Evolutionary conservation across 1,140 invertebrate species (phyloP), one percentile per base, ranked within the genome.

Genomic region (Ptiloglossa arizonensis): DNA sequence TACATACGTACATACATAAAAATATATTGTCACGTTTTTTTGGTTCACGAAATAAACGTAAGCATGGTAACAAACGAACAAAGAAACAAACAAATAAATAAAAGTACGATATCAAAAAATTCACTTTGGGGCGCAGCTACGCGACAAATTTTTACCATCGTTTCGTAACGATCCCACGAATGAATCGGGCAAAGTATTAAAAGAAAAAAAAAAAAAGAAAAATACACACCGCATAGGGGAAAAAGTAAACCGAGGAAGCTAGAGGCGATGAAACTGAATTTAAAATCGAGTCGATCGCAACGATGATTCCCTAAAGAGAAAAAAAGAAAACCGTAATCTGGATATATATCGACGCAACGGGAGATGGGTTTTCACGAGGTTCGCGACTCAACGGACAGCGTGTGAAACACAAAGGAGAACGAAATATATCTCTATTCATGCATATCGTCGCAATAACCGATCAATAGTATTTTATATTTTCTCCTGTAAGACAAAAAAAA

Each of bases 381-480:
- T 64, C 50, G n/a, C 24, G 32, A 50, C 50, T 6, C 52, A 41
- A 32, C 8, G 41, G 17, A 44, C 54, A 48, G 29, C 60, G 29
- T 3, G 17, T 24, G 27, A 60, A 27, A 29, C 1, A 57, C n/a
- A 54, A 67, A 24, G 48, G 24, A 38, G 9, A n/a, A 56, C 3
- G 35, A 56, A 66, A 35, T 62, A 50, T 50, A 54, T 76, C 64
- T 38, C 41, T 46, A 35, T 69, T 17, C 38, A 48, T 68, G 67
- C 52, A 68, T 66, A 75, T 68, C 41, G 41, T 59, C 52, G 64
- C 64, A 76, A 59, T 76, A 76, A 76, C 59, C 41, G 27, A 76
- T 69, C 32, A 35, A 76, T 29, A n/a, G n/a, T n/a, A 69, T 59
- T 76, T 76, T 69, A 69, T 75, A 75, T 48, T 35, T n/a, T 68